Evolutionary conservation across 2,888 invertebrate genomes (phyloP).

Genomic region (Platynereis dumerilii): DNA sequence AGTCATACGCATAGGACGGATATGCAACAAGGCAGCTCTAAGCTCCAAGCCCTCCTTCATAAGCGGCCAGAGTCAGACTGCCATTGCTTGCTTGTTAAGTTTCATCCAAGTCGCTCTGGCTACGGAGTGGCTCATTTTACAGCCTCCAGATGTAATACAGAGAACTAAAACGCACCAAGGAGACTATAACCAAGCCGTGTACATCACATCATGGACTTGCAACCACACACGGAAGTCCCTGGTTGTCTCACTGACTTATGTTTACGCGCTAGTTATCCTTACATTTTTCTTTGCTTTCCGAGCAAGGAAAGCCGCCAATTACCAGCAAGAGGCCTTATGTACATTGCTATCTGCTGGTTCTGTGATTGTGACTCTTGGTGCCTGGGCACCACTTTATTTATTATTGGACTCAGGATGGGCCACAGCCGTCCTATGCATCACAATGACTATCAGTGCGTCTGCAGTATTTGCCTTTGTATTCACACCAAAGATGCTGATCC

Average conservation of each 20-base stretch:
- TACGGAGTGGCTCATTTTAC: constrained; percentile 19
- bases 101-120: constrained; percentile 15
- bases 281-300: constrained; percentile 1
- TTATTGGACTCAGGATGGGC: constrained; percentile 1
- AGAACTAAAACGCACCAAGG: constrained; percentile 4
- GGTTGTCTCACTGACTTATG: constrained; percentile 15
- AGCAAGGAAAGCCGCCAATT: constrained; percentile 11
- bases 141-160: constrained; percentile 12
- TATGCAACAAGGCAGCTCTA: constrained; percentile 6
- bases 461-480: constrained; percentile 13
- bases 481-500: constrained; percentile 13
- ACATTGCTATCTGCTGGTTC: not conserved
- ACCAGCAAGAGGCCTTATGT: constrained; percentile 21
- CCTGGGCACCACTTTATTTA: constrained; percentile 15
- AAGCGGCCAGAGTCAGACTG: constrained; percentile 17
- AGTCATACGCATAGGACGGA: constrained; percentile 8
- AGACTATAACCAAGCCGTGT: constrained; percentile 13
- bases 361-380: not conserved
- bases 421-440: constrained; percentile 17
- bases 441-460: constrained; percentile 20
- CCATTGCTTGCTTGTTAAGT: constrained; percentile 11
- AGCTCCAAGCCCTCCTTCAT: constrained; percentile 9
- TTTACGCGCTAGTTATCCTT: constrained; percentile 13
- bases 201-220: constrained; percentile 17
- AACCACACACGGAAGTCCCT: constrained; percentile 8